Conservation (phyloP, 23 tunicate genomes). For the Ascidia mentula region DNA sequence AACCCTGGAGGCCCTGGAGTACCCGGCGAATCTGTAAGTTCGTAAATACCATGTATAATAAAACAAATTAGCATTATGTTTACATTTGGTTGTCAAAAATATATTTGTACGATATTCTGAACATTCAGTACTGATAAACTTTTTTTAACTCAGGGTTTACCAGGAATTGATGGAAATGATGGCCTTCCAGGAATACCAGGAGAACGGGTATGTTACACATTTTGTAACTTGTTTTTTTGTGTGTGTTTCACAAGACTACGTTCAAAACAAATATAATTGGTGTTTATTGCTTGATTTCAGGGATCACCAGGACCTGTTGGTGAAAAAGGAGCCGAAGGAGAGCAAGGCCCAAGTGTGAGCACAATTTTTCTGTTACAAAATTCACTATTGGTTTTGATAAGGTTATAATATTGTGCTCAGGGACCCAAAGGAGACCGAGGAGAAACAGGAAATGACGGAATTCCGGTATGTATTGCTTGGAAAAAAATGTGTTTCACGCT, state of each 20-base stretch:
- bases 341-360: slow-evolving; percentile 10
- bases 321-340: slow-evolving; percentile 7
- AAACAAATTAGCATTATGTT: no score
- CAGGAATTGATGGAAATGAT: slow-evolving; percentile 83
- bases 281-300: no score
- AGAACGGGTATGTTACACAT: slow-evolving; percentile 67
- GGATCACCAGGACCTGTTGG: slow-evolving; percentile 14
- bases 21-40: slow-evolving; percentile 57
- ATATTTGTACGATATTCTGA: no score
- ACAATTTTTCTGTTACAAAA: no score
- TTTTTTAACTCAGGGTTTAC: slow-evolving; percentile 60
- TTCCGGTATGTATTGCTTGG: slow-evolving; percentile 40
- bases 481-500: not conserved
- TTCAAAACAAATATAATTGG: no score
- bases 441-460: slow-evolving; percentile 39
- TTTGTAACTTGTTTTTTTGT: no score
- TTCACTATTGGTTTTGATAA: no score
- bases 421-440: slow-evolving; percentile 67
- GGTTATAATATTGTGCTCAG: slow-evolving; percentile 20
- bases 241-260: no score
- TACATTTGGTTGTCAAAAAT: no score
- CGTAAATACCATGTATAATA: no score
- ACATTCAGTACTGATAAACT: no score
- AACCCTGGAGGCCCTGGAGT: slow-evolving; percentile 67
- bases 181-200: slow-evolving; percentile 92